These are phyloP conservation scores for Tricholaema leucomelas DNA, from an alignment of 2,113 vertebrate genomes.

Conservation along the genomic window DNA sequence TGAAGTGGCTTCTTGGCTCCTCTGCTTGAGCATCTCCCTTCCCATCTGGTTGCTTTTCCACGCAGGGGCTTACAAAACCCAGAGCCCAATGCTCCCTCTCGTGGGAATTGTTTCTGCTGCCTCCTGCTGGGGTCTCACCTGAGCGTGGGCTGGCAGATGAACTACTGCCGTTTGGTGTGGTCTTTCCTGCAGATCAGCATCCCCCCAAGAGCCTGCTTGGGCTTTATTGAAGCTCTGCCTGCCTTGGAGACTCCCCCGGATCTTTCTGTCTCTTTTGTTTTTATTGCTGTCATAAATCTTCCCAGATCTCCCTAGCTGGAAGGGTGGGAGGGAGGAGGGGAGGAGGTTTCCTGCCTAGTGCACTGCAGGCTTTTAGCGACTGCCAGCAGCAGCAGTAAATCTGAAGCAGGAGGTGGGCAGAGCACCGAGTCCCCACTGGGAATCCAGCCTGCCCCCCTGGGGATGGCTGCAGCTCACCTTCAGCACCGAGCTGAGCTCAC, in stretches of 20 bases:
- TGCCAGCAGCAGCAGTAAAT: slow-evolving; percentile 50
- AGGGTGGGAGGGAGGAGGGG: slow-evolving; percentile 23
- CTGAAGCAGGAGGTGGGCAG: slow-evolving; percentile 17
- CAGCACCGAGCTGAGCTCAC: not conserved
- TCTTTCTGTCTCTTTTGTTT: slow-evolving; percentile 37
- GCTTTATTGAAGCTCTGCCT: slow-evolving; percentile 43
- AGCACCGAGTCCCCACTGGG: rapidly evolving
- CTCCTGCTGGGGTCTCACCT: not conserved
- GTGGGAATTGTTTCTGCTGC: not conserved
- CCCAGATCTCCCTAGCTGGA: slow-evolving; percentile 10
- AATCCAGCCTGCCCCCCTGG: not conserved
- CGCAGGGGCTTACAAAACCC: not conserved
- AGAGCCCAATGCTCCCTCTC: not conserved
- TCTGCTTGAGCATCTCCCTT: not conserved
- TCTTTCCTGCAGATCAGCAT: slow-evolving; percentile 7
- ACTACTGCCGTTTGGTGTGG: not conserved
- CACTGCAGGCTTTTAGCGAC: slow-evolving; percentile 60
- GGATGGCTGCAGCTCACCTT: not conserved
- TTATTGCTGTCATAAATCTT: slow-evolving; percentile 64
- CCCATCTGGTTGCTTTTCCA: not conserved
- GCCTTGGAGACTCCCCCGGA: not conserved
- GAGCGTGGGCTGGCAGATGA: not conserved
- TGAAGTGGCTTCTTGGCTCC: not conserved
- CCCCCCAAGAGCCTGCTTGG: slow-evolving; percentile 33
- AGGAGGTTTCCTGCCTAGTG: slow-evolving; percentile 53